Evolutionary conservation across 2,888 invertebrate species (phyloP).

Genomic region (Gastracanthus pulcherrimus): DNA sequence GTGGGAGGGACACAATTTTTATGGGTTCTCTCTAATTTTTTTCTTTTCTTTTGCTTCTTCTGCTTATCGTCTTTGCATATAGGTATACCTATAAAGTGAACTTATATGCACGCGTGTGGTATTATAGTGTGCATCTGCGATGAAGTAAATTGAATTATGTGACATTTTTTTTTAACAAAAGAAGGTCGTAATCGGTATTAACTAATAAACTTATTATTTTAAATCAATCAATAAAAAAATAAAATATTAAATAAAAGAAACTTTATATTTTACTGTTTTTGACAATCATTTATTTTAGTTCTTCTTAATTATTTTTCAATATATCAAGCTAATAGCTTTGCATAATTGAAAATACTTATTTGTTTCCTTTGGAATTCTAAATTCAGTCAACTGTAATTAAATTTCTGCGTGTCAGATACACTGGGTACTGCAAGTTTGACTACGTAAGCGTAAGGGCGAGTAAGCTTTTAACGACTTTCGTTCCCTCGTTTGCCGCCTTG

Average conservation of each 20-base stretch:
- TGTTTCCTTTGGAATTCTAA: not conserved
- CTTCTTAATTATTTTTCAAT: not conserved
- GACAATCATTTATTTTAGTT: not conserved
- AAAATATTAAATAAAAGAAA: not conserved
- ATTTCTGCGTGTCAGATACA: not conserved
- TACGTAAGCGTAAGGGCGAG: not conserved
- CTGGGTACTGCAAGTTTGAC: not conserved
- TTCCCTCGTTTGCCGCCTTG: conserved; percentile 21
- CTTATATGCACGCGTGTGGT: not conserved
- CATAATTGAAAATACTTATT: not conserved
- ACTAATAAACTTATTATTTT: not conserved
- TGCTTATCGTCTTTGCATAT: conserved; percentile 23
- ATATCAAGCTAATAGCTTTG: too few relatives aligned
- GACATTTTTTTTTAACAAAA: not conserved
- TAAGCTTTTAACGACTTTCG: conserved; percentile 42
- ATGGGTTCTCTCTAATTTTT: conserved; percentile 8
- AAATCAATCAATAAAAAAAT: too few relatives aligned
- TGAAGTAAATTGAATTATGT: conserved; percentile 31
- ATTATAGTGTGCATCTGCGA: conserved; percentile 12
- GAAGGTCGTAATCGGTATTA: not conserved
- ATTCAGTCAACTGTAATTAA: not conserved
- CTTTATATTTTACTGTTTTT: not conserved
- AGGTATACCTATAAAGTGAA: too few relatives aligned
- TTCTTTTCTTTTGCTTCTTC: conserved; percentile 12
- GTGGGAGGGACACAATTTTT: conserved; percentile 57